These are phyloP conservation scores for Diploscapter pachys DNA, from an alignment of 1,140 invertebrate genomes.

Conservation along the genomic window DNA sequence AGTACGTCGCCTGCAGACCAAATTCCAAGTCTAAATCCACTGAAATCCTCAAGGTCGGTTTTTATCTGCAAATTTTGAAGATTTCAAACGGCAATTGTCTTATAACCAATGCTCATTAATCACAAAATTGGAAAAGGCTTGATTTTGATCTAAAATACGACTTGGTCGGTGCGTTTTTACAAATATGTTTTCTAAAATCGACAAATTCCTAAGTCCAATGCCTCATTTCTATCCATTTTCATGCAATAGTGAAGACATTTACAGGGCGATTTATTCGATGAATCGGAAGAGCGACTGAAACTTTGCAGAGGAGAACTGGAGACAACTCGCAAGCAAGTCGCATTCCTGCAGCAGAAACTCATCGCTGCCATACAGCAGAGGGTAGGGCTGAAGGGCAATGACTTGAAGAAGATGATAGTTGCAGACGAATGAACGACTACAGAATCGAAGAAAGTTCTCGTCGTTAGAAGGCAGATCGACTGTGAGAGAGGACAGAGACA, in stretches of 20 bases:
- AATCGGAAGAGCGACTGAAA: slow-evolving; percentile 40
- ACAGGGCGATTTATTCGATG: slow-evolving; percentile 46
- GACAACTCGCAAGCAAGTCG: slow-evolving; percentile 36
- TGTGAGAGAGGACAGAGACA: not conserved
- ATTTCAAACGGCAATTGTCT: no score
- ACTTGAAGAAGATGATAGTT: not conserved
- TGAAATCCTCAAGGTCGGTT: slow-evolving; percentile 36
- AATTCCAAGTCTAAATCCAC: slow-evolving; percentile 43
- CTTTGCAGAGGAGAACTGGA: slow-evolving; percentile 35
- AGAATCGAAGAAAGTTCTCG: slow-evolving; percentile 3
- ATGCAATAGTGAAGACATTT: not conserved
- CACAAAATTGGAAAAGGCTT: not conserved
- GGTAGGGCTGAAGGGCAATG: slow-evolving; percentile 13
- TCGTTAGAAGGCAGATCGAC: slow-evolving; percentile 4
- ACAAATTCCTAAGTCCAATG: no score
- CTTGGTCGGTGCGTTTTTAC: no score
- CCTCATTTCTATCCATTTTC: no score
- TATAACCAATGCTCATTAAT: not conserved
- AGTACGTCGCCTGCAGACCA: slow-evolving; percentile 56
- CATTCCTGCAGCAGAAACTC: slow-evolving; percentile 44
- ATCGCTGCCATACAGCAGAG: slow-evolving; percentile 33
- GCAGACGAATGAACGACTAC: slow-evolving; percentile 3
- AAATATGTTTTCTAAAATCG: no score
- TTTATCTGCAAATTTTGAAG: not conserved
- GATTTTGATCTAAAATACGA: no score